Conservation (phyloP, 2,113 vertebrate genomes). For the Petroica traversi region DNA sequence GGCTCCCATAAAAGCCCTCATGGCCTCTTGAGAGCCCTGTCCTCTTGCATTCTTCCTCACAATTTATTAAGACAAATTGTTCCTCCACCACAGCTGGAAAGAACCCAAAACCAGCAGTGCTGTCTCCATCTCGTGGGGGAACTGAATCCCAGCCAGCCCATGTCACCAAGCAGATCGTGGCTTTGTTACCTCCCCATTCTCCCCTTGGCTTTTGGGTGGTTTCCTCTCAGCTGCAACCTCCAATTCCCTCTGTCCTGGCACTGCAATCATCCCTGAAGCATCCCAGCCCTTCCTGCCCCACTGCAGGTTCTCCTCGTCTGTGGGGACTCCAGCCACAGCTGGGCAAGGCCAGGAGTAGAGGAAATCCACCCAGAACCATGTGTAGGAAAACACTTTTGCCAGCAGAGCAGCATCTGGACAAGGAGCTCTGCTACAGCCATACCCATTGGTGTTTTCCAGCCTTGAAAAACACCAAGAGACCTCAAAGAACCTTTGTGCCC, state of each 20-base stretch:
- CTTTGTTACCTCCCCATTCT: not conserved
- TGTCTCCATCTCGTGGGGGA: slow-evolving; percentile 19
- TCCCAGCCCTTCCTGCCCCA: not conserved
- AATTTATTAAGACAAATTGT: not conserved
- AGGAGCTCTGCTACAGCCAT: not conserved
- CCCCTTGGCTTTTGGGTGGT: not conserved
- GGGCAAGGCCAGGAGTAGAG: not conserved
- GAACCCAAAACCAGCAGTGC: not conserved
- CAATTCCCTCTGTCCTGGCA: fast-evolving
- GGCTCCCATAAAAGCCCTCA: not conserved
- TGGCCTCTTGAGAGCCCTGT: not conserved
- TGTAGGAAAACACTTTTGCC: not conserved
- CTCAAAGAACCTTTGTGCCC: not conserved
- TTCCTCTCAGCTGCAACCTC: not conserved
- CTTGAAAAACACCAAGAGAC: not conserved
- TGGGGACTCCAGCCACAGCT: not conserved
- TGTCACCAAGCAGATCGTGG: fast-evolving
- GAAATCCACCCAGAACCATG: not conserved
- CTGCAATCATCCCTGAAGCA: not conserved
- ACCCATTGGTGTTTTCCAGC: not conserved
- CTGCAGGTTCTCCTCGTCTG: not conserved
- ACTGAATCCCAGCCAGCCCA: not conserved
- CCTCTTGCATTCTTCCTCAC: not conserved
- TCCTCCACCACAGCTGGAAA: not conserved
- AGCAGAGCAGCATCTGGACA: not conserved